phyloP scores from a whole-genome alignment of 2,113 vertebrate species.

The Cottus gobio region DNA sequence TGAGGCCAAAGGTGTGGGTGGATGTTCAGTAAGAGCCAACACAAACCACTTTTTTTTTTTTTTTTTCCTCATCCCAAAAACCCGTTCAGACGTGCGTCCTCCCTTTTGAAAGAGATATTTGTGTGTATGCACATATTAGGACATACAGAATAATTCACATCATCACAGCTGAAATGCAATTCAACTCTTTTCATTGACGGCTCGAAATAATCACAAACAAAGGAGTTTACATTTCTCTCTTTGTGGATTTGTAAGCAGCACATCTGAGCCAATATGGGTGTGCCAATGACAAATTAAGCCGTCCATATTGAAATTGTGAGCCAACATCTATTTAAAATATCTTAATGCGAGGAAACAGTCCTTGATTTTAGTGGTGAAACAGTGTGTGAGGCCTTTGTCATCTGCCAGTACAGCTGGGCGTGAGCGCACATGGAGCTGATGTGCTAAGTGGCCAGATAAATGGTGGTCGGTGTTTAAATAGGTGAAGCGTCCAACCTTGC shows the following conservation, averaged over 20 bases:
- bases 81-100: background rate
- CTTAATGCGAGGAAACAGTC: background rate
- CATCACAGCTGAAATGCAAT: background rate
- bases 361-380: background rate
- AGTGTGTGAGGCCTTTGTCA: background rate
- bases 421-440: background rate
- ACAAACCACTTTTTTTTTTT: background rate
- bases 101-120: background rate
- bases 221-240: background rate
- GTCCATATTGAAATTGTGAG: background rate
- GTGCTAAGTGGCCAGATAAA: slow-evolving; percentile 2
- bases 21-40: background rate
- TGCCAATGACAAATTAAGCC: background rate
- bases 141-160: background rate
- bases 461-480: slow-evolving; percentile 4
- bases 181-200: background rate
- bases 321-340: background rate
- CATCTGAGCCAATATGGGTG: background rate
- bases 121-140: background rate
- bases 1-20: slow-evolving; percentile 4
- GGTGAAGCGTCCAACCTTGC: slow-evolving; percentile 83
- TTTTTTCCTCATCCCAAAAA: background rate
- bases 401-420: background rate
- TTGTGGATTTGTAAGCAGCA: background rate
- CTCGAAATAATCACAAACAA: background rate